Base-by-base conservation (phyloP, 2,888 invertebrate species). In the Apoda limacodes region DNA sequence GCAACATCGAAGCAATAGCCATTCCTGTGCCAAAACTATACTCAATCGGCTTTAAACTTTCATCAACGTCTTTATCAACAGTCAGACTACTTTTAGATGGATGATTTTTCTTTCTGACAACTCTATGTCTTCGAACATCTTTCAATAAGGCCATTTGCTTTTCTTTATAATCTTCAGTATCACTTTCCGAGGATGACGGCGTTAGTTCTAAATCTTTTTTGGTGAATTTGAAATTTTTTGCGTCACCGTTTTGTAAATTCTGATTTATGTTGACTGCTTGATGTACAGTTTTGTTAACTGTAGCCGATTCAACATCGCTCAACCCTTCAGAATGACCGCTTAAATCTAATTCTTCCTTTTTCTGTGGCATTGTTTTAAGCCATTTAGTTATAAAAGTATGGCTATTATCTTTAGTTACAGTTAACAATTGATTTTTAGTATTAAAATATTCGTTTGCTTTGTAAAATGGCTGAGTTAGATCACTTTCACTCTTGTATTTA, bases 1-100 rank as follows among this genome's bases (percentile, higher is more conserved):
- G 75, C 35, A 82, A 48, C 32, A 82, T 58, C 0, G 81, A 75
- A 1, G 82, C 82, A 65, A 82, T 72, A 2, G 81, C 78, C 60
- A 82, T 58, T 0, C 82, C 81, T 0, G 81, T 70, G 0, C 82
- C 80, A 19, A 82, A 69, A 36, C 61, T 72, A 40, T 81, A 82
- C 60, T 76, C 71, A 44, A 80, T 63, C 20, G 82, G 81, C 36
- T 55, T 63, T 25, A 75, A 38, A 40, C 76, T 61, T 36, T 82
- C 81, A 21, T 80, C 78, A 42, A 53, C 50, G 34, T 43, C 45
- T 14, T 57, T 60, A 25, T 68, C 68, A 53, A 44, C 53, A 38
- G 50, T 36, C 4, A 36, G 34, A 17, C 17, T 17, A 17, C 17
- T 17, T 37, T 53, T 59, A n/a, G 30, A 34, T 0, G 69, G 67